Percentiles rank a stretch among this genome's conserved stretches.
Evolutionary conservation across 35 echinoderm and acorn worm species (phyloP).

Genomic region (Hemicentrotus pulcherrimus): DNA sequence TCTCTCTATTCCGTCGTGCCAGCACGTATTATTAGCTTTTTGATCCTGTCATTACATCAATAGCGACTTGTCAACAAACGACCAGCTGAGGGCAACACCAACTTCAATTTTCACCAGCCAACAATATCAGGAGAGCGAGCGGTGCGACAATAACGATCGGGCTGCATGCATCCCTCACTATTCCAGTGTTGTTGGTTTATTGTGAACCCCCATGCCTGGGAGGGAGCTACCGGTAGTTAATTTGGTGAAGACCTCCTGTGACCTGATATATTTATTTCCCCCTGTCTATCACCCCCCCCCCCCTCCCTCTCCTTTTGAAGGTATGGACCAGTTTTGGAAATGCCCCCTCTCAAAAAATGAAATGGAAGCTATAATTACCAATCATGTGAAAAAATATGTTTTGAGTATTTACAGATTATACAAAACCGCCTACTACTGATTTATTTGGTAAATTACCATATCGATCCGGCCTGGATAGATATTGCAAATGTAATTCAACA

Average conservation of each 20-base stretch:
- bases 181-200: neutral
- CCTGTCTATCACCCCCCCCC: too few species aligned
- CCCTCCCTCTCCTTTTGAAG: too few species aligned
- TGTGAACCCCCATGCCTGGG: neutral
- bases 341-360: too few species aligned
- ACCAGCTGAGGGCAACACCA: neutral
- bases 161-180: neutral
- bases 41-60: constrained; percentile 12
- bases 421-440: too few species aligned
- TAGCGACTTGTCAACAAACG: constrained; percentile 10
- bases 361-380: too few species aligned
- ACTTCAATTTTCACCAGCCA: neutral
- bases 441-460: too few species aligned
- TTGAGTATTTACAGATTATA: too few species aligned
- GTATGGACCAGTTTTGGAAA: too few species aligned
- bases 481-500: too few species aligned
- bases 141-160: neutral
- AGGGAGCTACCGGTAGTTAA: neutral
- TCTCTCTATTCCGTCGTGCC: neutral
- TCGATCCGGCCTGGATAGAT: too few species aligned
- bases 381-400: too few species aligned
- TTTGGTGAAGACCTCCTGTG: neutral
- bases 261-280: neutral
- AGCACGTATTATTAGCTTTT: neutral
- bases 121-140: neutral